These are phyloP conservation scores for Drosophila subobscura DNA, from an alignment of 1,140 invertebrate species.

Conservation along the genomic window DNA sequence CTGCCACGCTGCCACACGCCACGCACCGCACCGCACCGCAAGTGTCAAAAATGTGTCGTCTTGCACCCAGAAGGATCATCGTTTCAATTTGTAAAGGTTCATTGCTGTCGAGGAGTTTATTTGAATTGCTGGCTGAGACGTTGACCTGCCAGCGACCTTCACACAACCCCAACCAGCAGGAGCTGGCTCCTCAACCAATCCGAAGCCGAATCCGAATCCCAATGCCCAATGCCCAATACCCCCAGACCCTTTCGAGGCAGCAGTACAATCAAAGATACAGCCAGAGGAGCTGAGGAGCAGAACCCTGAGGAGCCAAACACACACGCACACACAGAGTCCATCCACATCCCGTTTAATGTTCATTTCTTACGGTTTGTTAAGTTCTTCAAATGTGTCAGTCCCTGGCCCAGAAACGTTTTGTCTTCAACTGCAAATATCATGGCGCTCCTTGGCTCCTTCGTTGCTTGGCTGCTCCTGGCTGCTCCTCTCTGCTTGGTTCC, in stretches of 20 bases:
- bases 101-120: constrained; percentile 56
- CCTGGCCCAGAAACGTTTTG: constrained; percentile 36
- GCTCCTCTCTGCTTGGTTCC: too few species aligned
- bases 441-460: neutral
- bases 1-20: neutral
- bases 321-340: constrained; percentile 19
- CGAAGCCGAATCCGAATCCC: too few species aligned
- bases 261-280: constrained; percentile 59
- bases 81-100: constrained; percentile 73
- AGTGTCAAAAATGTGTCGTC: constrained; percentile 54
- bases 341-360: constrained; percentile 72
- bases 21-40: constrained; percentile 23
- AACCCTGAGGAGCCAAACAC: constrained; percentile 12
- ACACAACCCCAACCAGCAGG: constrained; percentile 19
- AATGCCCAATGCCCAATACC: too few species aligned
- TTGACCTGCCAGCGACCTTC: constrained; percentile 73
- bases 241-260: constrained; percentile 45
- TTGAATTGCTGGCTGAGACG: constrained; percentile 58
- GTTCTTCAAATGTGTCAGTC: constrained; percentile 70
- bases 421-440: constrained; percentile 20
- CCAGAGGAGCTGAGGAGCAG: constrained; percentile 11
- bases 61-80: constrained; percentile 56
- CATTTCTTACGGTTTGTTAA: constrained; percentile 78
- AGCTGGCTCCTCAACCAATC: too few species aligned
- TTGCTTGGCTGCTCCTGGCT: too few species aligned